Conservation (phyloP, 30 jellyfish, hydroid and myxozoan species). For the Chironex yamaguchii region DNA sequence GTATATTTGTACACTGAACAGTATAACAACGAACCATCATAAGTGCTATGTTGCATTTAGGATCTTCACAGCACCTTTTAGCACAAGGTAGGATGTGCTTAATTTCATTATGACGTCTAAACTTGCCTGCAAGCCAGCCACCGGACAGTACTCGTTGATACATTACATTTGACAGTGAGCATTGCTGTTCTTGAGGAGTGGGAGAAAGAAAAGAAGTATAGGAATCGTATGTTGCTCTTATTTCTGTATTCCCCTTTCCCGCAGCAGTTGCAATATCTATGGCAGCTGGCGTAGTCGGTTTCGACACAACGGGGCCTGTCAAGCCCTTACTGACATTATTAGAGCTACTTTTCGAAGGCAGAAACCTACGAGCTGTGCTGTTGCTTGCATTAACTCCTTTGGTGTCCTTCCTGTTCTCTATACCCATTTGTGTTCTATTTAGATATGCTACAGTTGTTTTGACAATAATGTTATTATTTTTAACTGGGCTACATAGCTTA, state of each 20-base stretch:
- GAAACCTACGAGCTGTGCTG: too few relatives aligned
- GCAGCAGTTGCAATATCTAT: too few relatives aligned
- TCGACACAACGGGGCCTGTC: too few relatives aligned
- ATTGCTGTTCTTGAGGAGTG: too few relatives aligned
- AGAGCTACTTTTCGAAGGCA: too few relatives aligned
- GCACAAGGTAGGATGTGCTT: slow-evolving; percentile 74
- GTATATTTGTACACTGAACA: slow-evolving; percentile 62
- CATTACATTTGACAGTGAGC: slow-evolving; percentile 31
- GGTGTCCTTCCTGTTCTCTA: not conserved
- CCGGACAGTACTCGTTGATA: slow-evolving; percentile 69
- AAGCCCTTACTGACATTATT: too few relatives aligned
- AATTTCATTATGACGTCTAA: slow-evolving; percentile 55
- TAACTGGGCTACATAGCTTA: slow-evolving; percentile 74
- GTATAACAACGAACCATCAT: slow-evolving; percentile 90
- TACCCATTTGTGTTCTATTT: slow-evolving; percentile 50
- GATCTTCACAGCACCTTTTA: slow-evolving; percentile 71
- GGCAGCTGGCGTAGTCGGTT: too few relatives aligned
- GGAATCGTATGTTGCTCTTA: too few relatives aligned
- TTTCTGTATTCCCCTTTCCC: too few relatives aligned
- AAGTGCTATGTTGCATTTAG: slow-evolving; percentile 86
- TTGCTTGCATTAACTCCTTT: not conserved
- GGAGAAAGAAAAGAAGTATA: too few relatives aligned
- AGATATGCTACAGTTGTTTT: slow-evolving; percentile 49
- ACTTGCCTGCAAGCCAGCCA: slow-evolving; percentile 95
- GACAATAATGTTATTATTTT: slow-evolving; percentile 21